Base-by-base conservation (phyloP, 1,140 invertebrate genomes). In the Aphis gossypii region DNA sequence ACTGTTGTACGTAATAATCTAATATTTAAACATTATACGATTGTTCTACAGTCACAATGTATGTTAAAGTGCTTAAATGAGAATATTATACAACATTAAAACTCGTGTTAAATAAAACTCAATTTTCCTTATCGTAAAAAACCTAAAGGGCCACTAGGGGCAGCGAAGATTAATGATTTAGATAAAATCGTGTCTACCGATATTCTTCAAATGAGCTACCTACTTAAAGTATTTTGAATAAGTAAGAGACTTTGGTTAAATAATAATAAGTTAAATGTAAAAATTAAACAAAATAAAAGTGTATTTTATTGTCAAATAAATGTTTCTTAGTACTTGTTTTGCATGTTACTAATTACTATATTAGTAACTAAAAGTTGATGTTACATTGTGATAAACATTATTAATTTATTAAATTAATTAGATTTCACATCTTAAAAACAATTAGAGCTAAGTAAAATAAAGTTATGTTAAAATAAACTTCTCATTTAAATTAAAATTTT, bases 331-430 rank as follows among this genome's bases (percentile, higher is more conserved):
- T 14, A 68, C 30, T 30, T 68, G 5, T 68, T 41, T 41, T 51
- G 48, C 48, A 18, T 51, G n/a, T 18, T 35, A 18, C 38, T 41
- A 4, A 11, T n/a, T 35, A 18, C 38, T 41, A 4, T 51, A 11
- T n/a, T n/a, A 18, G 14, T n/a, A 30, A 76, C 30, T 76, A n/a
- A 14, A 76, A 76, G n/a, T 76, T 76, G 30, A 76, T 76, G 14
- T 76, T 76, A 18, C 4, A 76, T n/a, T n/a, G 60, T 76, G n/a
- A 76, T 76, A 20, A 76, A 35, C 30, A 76, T 76, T 76, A 76
- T 18, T 76, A 76, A 76, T 14, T 76, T 76, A n/a, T 76, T 76
- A 76, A 76, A 76, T 76, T 76, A 76, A 76, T n/a, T 76, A 76
- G 60, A 14, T 76, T n/a, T 0, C 3, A n/a, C 14, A n/a, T n/a